Evolutionary conservation across 2,113 vertebrate species (phyloP).

Genomic region (Salminus brasiliensis): DNA sequence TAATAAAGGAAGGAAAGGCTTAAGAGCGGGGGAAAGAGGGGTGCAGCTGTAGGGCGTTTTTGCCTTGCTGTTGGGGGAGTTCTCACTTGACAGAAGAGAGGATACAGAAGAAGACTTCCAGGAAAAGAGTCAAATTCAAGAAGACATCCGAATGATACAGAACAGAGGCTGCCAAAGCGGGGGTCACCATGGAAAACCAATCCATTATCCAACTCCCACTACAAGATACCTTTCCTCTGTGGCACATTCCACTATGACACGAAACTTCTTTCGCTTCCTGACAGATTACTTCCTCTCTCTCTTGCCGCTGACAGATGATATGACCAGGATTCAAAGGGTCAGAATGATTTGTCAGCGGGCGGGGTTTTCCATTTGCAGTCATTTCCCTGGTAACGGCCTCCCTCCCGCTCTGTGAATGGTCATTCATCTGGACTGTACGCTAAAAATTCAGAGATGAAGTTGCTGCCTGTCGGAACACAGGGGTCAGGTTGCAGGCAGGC

Average conservation of each 20-base stretch:
- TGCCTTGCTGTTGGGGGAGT: not conserved
- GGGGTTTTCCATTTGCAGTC: conserved; percentile 38
- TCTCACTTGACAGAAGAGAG: not conserved
- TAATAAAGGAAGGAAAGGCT: not conserved
- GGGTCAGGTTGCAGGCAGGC: conserved; percentile 11
- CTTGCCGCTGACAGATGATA: conserved; percentile 38
- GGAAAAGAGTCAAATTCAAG: conserved; percentile 29
- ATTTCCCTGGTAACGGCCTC: conserved; percentile 24
- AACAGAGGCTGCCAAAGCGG: conserved; percentile 24
- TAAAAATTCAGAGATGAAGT: conserved; percentile 37
- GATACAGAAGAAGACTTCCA: not conserved
- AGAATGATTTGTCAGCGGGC: conserved; percentile 36
- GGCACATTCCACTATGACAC: conserved; percentile 41
- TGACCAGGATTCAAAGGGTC: conserved; percentile 40
- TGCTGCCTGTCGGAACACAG: not conserved
- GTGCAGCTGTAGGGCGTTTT: not conserved
- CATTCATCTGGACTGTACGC: conserved; percentile 23
- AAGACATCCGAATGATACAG: conserved; percentile 25
- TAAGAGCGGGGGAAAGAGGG: not conserved
- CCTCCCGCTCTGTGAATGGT: conserved; percentile 13
- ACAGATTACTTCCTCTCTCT: conserved; percentile 40
- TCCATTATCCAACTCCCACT: conserved; percentile 7
- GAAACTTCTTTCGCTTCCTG: conserved; percentile 46
- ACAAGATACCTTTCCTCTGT: conserved; percentile 42
- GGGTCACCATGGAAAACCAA: conserved; percentile 46